Evolutionary conservation across 2,797 vertebrate species (phyloP).

Genomic region (Aldrovandia affinis): DNA sequence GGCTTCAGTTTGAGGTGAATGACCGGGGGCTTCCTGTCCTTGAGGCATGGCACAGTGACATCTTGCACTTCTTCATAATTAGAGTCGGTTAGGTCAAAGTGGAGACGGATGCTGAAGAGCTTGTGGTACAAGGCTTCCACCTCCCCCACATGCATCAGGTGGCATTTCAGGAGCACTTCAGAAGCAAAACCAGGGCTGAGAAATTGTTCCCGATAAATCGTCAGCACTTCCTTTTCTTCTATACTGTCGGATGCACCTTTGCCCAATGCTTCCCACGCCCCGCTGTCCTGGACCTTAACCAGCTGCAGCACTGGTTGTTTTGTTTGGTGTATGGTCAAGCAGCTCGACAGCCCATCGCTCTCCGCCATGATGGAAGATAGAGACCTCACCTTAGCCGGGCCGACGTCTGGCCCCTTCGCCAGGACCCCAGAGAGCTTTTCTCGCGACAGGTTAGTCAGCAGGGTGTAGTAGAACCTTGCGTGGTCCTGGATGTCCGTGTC

Average conservation of each 20-base stretch:
- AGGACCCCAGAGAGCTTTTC: constrained; percentile 77
- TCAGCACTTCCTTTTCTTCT: constrained; percentile 33
- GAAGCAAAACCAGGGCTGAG: constrained; percentile 56
- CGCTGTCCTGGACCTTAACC: constrained; percentile 37
- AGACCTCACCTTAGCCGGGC: constrained; percentile 67
- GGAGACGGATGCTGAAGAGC: constrained; percentile 79
- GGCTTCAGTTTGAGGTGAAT: constrained; percentile 75
- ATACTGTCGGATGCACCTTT: neutral
- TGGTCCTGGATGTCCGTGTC: constrained; percentile 83
- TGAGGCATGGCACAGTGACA: constrained; percentile 76
- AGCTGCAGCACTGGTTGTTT: constrained; percentile 64
- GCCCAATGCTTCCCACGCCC: neutral
- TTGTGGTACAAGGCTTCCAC: constrained; percentile 57
- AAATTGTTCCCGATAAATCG: constrained; percentile 68
- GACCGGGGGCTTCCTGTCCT: constrained; percentile 53
- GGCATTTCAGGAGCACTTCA: constrained; percentile 65
- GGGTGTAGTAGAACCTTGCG: constrained; percentile 83
- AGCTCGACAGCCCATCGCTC: constrained; percentile 74
- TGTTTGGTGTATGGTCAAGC: constrained; percentile 72
- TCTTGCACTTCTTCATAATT: constrained; percentile 72
- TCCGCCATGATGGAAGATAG: constrained; percentile 80
- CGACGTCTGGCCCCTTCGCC: constrained; percentile 61
- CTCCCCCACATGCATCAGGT: constrained; percentile 52
- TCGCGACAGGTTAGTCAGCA: constrained; percentile 78
- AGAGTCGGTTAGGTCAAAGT: constrained; percentile 69